Conservation (phyloP, 2,113 vertebrate genomes). For the Saccopteryx leptura region DNA sequence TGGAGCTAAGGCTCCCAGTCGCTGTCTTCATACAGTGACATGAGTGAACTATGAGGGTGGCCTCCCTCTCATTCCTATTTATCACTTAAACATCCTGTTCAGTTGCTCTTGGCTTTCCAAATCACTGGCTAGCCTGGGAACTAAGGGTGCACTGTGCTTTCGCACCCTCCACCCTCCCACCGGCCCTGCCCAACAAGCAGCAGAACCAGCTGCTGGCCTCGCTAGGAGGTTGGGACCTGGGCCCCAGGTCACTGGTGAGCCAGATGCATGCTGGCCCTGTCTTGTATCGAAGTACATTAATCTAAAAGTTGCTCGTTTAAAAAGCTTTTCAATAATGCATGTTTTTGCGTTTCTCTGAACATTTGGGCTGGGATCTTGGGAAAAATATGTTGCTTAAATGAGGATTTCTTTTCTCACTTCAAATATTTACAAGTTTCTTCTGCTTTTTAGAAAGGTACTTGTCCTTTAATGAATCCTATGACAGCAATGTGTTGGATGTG, state of each 20-base stretch:
- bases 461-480: conserved; percentile 77
- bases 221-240: not conserved
- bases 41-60: conserved; percentile 47
- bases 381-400: conserved; percentile 53
- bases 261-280: fast-evolving
- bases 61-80: not conserved
- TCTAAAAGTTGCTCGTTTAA: conserved; percentile 8
- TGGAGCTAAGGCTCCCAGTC: not conserved
- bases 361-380: conserved; percentile 46
- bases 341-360: conserved; percentile 29
- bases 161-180: fast-evolving
- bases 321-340: conserved; percentile 55
- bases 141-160: not conserved
- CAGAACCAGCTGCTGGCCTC: not conserved
- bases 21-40: not conserved
- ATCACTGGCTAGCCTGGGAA: not conserved
- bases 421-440: conserved; percentile 68
- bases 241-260: not conserved
- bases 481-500: not conserved
- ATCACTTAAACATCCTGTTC: not conserved
- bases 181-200: not conserved
- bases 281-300: conserved; percentile 8
- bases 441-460: conserved; percentile 74
- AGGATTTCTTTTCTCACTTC: not conserved
- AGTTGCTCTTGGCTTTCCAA: conserved; percentile 48